Evolutionary conservation across 2,797 vertebrate species (phyloP).

Genomic region (Aulostomus chinensis): DNA sequence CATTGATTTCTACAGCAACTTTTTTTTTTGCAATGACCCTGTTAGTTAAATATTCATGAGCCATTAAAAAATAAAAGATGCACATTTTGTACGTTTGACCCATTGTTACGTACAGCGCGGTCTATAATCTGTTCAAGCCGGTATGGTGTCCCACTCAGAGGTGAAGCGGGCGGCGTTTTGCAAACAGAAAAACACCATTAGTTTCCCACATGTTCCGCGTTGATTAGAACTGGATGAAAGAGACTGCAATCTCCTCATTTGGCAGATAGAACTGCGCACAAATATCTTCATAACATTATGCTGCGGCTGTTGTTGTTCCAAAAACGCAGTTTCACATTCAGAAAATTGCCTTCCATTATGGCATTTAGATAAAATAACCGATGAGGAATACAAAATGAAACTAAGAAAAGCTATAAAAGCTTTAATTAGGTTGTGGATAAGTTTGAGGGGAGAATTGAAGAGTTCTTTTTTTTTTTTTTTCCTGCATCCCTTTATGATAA

Average conservation of each 20-base stretch:
- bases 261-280: constrained; percentile 56
- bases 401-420: constrained; percentile 62
- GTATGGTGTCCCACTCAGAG: constrained; percentile 63
- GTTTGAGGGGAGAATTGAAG: constrained; percentile 47
- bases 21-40: constrained; percentile 65
- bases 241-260: constrained; percentile 73
- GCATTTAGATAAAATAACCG: constrained; percentile 66
- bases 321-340: constrained; percentile 51
- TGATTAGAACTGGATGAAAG: constrained; percentile 76
- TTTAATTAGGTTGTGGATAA: constrained; percentile 71
- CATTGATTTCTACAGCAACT: constrained; percentile 75
- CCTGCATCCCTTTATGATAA: constrained; percentile 38
- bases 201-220: constrained; percentile 68
- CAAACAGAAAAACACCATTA: constrained; percentile 70
- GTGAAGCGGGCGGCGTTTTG: constrained; percentile 58
- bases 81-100: constrained; percentile 79
- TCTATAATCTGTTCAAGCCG: constrained; percentile 64
- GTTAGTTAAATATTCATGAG: constrained; percentile 79
- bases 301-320: constrained; percentile 52
- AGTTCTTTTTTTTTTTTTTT: constrained; percentile 33
- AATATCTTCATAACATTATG: constrained; percentile 71
- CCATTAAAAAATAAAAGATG: constrained; percentile 80
- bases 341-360: constrained; percentile 61
- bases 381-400: constrained; percentile 58
- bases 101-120: constrained; percentile 57